A percentile compares a stretch with the other conserved stretches of the same genome.
Conservation (phyloP, 2,113 vertebrate species). For the Thinocorus orbignyianus region DNA sequence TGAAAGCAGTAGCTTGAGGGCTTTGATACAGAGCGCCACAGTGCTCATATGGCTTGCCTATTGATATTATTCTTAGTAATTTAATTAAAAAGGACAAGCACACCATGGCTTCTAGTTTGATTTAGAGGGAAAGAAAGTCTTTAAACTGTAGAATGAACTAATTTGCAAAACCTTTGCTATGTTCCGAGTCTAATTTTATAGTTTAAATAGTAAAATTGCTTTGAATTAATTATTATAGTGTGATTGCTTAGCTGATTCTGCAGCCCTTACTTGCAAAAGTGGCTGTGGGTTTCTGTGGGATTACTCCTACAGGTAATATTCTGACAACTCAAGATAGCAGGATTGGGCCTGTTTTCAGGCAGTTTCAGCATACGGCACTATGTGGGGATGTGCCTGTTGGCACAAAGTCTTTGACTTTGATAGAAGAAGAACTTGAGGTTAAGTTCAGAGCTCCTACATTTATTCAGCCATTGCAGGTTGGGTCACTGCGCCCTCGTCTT, state of each 20-base stretch:
- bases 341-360: not conserved
- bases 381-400: not conserved
- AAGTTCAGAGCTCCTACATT: not conserved
- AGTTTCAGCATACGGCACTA: rapidly evolving
- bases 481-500: not conserved
- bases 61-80: not conserved
- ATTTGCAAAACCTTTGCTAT: not conserved
- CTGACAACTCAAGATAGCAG: not conserved
- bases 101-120: not conserved
- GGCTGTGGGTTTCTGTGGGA: not conserved
- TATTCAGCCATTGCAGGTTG: not conserved
- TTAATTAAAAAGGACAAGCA: not conserved
- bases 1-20: not conserved
- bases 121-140: not conserved
- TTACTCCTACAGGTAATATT: not conserved
- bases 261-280: not conserved
- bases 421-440: not conserved
- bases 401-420: rapidly evolving
- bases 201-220: not conserved
- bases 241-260: not conserved
- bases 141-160: not conserved
- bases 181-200: not conserved
- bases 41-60: not conserved
- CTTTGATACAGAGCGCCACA: not conserved
- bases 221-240: not conserved